Evolutionary conservation across 2,888 invertebrate species (phyloP), one percentile per base, ranked within the genome.

Genomic region (Chrysotoxum bicinctum): DNA sequence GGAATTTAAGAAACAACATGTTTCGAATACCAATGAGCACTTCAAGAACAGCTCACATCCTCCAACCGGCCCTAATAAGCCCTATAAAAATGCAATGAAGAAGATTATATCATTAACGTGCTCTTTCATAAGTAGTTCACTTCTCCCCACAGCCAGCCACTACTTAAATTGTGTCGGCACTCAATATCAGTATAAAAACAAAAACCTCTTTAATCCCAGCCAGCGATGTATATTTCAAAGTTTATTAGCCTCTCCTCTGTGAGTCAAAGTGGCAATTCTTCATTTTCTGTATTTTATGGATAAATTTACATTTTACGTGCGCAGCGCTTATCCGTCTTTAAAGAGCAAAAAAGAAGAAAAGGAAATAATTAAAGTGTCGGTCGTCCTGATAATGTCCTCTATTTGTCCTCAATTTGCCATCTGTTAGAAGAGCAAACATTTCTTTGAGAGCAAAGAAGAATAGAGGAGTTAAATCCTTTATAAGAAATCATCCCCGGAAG

Each of bases 331-430:
- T 74, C 26, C 23, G 12, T 64, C 23, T 32, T 45, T 45, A 45
- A 45, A 30, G 30, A 43, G 32, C 21, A 16, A 40, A 35, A 50
- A 62, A 82, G 30, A 21, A 40, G 7, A 23, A 14, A 45, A 19
- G 19, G 16, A 43, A 26, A 26, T 16, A 45, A 45, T 69, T 56
- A 62, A 69, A 60, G 52, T 21, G 45, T 19, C 19, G 6, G 48
- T 21, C 43, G 10, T 35, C 66, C 40, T 26, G 32, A 40, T 52
- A 52, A 23, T 60, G 69, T 32, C 64, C 84, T 56, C 37, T 62
- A 54, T 68, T 80, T 54, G 75, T 26, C 75, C 84, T 68, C 80
- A 60, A 72, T 76, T 62, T 40, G 10, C 14, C 73, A 68, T 32
- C 3, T 80, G 80, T 75, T 37, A 56, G 23, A 75, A 30, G 9